Percentiles rank a stretch among this genome's conserved stretches.
phyloP scores from a whole-genome alignment of 2,113 vertebrate species.

The Pterocles burchelli region DNA sequence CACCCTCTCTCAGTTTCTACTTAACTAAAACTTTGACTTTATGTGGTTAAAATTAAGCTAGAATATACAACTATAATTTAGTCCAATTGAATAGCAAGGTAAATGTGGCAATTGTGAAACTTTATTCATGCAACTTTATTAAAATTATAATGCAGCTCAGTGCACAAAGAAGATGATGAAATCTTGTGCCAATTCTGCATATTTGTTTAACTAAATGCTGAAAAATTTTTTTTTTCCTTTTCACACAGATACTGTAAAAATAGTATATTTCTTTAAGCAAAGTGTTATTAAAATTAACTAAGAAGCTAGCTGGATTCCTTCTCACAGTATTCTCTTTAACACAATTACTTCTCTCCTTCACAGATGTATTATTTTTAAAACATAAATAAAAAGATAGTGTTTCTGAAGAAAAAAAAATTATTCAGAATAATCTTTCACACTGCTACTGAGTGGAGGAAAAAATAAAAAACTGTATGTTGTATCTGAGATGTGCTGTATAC shows the following conservation, averaged over 20 bases:
- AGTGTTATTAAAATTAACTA: background rate
- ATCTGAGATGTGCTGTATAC: background rate
- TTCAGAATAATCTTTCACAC: background rate
- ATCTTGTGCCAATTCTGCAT: background rate
- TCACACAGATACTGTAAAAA: background rate
- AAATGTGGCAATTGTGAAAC: background rate
- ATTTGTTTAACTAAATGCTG: background rate
- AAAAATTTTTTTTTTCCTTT: background rate
- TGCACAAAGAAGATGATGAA: background rate
- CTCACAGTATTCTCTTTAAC: background rate
- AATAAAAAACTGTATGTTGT: background rate
- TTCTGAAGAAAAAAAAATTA: background rate
- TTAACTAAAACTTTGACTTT: background rate
- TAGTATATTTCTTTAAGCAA: background rate
- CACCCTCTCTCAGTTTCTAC: background rate
- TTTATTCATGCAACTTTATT: background rate
- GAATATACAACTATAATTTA: background rate
- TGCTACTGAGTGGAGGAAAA: background rate
- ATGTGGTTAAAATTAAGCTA: background rate
- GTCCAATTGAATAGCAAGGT: background rate
- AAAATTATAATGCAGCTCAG: background rate
- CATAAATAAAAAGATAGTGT: accelerated
- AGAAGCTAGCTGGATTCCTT: background rate
- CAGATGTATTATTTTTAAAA: background rate
- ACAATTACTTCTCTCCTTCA: background rate